phyloP scores from a whole-genome alignment of 2,797 vertebrate genomes.

The Peromyscus eremicus region DNA sequence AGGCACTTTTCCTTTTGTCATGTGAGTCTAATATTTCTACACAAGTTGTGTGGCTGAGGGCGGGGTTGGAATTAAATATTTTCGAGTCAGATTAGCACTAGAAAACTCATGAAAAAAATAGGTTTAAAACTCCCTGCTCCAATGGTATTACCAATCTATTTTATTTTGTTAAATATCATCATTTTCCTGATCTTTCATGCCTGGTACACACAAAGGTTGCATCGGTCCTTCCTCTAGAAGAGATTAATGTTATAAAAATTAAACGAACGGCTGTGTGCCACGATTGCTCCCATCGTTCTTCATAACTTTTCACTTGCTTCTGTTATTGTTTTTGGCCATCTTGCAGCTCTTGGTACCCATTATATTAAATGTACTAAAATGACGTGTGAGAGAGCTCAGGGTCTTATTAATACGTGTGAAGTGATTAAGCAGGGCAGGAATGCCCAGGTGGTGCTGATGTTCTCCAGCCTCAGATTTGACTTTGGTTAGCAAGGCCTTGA shows the following conservation, averaged over 20 bases:
- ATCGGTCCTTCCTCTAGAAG: rapidly evolving
- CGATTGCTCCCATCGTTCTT: neutral
- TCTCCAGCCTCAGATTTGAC: neutral
- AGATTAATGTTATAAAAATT: neutral
- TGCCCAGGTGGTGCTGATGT: neutral
- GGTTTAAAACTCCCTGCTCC: neutral
- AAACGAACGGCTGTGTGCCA: neutral
- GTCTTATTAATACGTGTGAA: neutral
- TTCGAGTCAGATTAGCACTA: neutral
- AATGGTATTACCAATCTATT: neutral
- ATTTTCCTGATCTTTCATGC: neutral
- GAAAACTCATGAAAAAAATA: neutral
- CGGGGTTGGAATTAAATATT: neutral
- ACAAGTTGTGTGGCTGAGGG: neutral
- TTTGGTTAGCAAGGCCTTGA: neutral
- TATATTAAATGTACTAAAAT: neutral
- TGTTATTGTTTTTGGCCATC: neutral
- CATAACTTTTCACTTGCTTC: neutral
- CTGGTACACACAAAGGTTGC: neutral
- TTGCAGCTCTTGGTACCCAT: neutral
- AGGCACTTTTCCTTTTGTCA: neutral
- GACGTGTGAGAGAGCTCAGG: neutral
- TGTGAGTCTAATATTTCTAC: neutral
- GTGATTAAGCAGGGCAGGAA: neutral
- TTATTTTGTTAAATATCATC: neutral